A percentile compares a stretch with the other conserved stretches of the same genome.
These are phyloP conservation scores for Euzophera pinguis DNA, from an alignment of 2,888 invertebrate genomes.

Conservation along the genomic window DNA sequence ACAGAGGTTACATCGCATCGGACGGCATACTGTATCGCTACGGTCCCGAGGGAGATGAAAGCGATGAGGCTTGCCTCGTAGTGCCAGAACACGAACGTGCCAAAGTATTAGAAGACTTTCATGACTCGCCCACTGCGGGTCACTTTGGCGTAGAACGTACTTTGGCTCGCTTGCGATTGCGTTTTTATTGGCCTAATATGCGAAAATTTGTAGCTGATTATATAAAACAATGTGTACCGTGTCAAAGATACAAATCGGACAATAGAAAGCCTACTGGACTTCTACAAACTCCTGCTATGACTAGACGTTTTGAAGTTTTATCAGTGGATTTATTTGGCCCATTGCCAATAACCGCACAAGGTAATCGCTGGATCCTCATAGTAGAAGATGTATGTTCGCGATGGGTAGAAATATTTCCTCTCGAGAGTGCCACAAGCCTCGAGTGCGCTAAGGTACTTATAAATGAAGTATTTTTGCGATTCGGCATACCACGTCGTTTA, in stretches of 20 bases:
- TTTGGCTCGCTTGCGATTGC: neutral
- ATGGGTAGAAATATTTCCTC: constrained; percentile 2
- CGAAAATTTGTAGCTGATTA: neutral
- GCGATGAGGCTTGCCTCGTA: constrained; percentile 16
- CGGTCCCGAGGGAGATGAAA: constrained; percentile 14
- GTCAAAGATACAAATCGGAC: neutral
- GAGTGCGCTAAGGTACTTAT: neutral
- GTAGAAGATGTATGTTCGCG: neutral
- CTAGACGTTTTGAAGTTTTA: neutral
- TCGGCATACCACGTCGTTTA: neutral
- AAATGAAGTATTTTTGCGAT: neutral
- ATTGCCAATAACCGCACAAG: neutral
- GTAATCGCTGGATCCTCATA: neutral
- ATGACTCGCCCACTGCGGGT: constrained; percentile 26
- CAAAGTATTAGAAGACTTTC: constrained; percentile 18
- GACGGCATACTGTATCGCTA: constrained; percentile 18
- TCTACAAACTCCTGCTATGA: neutral
- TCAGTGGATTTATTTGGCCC: neutral
- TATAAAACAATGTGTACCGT: neutral
- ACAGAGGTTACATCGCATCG: constrained; percentile 14
- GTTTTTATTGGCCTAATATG: neutral
- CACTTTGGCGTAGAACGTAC: constrained; percentile 23
- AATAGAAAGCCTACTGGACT: neutral
- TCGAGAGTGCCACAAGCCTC: neutral
- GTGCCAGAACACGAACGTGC: too few species aligned